These are phyloP conservation scores for Apodemus speciosus DNA, from an alignment of 2,113 vertebrate genomes.

Conservation along the genomic window DNA sequence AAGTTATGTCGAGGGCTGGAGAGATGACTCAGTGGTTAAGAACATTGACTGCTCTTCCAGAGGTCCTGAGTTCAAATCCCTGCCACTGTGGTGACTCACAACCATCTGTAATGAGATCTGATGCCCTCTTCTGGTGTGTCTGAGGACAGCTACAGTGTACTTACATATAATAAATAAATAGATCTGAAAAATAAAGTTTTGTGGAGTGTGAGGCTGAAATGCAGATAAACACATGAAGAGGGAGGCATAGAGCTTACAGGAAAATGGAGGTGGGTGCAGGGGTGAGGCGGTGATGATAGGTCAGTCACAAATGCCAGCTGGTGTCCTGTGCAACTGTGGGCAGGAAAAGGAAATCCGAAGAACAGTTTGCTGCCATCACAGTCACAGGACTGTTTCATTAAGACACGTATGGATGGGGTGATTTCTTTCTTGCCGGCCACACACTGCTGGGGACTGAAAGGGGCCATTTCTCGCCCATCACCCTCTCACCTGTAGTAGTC, in stretches of 20 bases:
- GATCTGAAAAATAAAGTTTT: not conserved
- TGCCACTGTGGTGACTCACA: no score
- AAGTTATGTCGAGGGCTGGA: not conserved
- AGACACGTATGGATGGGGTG: rapidly evolving
- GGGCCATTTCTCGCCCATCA: not conserved
- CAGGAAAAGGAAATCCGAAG: not conserved
- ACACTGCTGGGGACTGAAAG: not conserved
- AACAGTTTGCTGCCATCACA: not conserved
- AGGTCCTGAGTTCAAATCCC: no score
- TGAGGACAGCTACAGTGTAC: no score
- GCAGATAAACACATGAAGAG: not conserved
- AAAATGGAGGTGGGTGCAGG: not conserved
- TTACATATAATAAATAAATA: no score
- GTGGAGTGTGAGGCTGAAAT: not conserved
- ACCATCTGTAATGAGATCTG: no score
- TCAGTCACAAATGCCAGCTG: not conserved
- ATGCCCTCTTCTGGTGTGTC: no score
- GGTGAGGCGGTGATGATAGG: not conserved
- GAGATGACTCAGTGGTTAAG: no score
- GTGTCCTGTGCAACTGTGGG: not conserved
- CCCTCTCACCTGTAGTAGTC: no score
- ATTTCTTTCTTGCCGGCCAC: not conserved
- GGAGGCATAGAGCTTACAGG: not conserved
- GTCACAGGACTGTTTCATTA: not conserved
- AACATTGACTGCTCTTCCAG: no score